Conservation (phyloP, 2,888 invertebrate genomes). For the Petrophora chlorosata region DNA sequence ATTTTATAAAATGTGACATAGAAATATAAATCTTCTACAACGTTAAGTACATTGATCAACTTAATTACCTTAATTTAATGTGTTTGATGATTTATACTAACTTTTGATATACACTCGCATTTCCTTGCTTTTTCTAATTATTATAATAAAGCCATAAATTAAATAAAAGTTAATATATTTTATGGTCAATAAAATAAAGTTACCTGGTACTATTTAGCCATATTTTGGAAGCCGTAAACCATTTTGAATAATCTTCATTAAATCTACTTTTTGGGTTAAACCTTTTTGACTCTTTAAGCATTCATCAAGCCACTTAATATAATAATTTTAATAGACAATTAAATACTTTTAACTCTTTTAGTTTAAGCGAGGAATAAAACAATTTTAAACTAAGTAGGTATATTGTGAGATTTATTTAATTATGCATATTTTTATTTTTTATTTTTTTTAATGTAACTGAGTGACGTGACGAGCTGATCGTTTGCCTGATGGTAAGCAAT, state of each 20-base stretch:
- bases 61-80: constrained; percentile 3
- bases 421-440: too few relatives aligned
- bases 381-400: too few relatives aligned
- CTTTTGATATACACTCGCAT: neutral
- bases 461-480: too few relatives aligned
- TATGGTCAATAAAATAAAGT: constrained; percentile 19
- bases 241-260: neutral
- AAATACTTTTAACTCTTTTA: too few relatives aligned
- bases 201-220: neutral
- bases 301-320: too few relatives aligned
- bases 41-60: neutral
- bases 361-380: too few relatives aligned
- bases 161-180: constrained; percentile 8
- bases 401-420: too few relatives aligned
- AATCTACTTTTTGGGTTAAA: too few relatives aligned
- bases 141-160: constrained; percentile 30
- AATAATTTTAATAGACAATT: too few relatives aligned
- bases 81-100: constrained; percentile 8
- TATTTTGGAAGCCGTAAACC: neutral
- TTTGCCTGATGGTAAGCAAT: too few relatives aligned
- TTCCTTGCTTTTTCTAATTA: constrained; percentile 2
- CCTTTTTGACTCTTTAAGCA: too few relatives aligned
- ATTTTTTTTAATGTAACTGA: too few relatives aligned
- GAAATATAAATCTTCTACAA: neutral
- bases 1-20: neutral